phyloP scores from a whole-genome alignment of 2,888 invertebrate genomes.

The Drosophila colorata region DNA sequence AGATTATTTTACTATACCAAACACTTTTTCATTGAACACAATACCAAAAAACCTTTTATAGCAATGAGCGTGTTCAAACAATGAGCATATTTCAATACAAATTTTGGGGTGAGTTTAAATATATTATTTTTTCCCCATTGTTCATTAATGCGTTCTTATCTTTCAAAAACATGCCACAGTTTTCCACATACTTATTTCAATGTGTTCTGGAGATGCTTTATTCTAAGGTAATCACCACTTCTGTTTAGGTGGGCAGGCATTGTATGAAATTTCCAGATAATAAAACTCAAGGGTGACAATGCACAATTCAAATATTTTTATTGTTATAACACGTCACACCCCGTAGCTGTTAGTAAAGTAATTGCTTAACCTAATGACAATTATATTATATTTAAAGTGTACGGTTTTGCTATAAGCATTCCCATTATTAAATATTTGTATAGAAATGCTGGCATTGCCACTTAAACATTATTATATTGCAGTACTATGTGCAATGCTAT shows the following conservation, averaged over 20 bases:
- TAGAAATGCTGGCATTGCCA: constrained; percentile 9
- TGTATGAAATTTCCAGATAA: constrained; percentile 62
- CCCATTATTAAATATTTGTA: constrained; percentile 14
- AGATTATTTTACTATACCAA: constrained; percentile 57
- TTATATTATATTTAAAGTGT: constrained; percentile 74
- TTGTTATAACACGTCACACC: constrained; percentile 81
- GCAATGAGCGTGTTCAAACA: constrained; percentile 77
- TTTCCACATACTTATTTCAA: constrained; percentile 48
- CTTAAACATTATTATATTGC: neutral
- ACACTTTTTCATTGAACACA: constrained; percentile 56
- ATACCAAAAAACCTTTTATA: constrained; percentile 59
- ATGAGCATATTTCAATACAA: constrained; percentile 67
- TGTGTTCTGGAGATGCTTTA: constrained; percentile 64
- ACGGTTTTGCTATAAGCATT: constrained; percentile 67
- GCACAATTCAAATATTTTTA: constrained; percentile 80
- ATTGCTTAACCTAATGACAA: constrained; percentile 82
- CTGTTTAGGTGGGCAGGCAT: constrained; percentile 65
- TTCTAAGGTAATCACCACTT: constrained; percentile 73
- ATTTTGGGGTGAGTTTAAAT: constrained; percentile 74
- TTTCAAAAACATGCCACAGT: constrained; percentile 78
- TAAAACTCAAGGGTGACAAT: constrained; percentile 77
- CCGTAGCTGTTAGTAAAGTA: constrained; percentile 63
- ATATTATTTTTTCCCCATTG: constrained; percentile 70
- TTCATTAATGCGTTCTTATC: constrained; percentile 76
- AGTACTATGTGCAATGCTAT: neutral